A percentile compares a stretch with the other conserved stretches of the same genome.
Conservation (phyloP, 2,888 invertebrate species). For the Apodemia hepburni region DNA sequence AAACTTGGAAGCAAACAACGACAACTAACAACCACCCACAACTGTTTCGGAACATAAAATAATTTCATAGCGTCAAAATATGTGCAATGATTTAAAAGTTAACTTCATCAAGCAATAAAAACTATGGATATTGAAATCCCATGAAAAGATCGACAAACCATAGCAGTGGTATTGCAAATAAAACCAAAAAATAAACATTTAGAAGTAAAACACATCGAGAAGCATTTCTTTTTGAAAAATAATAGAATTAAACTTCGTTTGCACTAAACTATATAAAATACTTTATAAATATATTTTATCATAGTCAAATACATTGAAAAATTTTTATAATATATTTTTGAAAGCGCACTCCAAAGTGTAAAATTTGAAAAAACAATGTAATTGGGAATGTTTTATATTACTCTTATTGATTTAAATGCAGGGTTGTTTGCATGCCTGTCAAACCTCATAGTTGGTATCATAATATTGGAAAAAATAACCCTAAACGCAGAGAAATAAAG, state of each 20-base stretch:
- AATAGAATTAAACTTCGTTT: slow-evolving; percentile 38
- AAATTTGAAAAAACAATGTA: too few species aligned
- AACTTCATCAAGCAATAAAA: slow-evolving; percentile 55
- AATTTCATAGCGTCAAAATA: slow-evolving; percentile 68
- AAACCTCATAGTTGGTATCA: too few species aligned
- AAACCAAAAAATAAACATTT: slow-evolving; percentile 41
- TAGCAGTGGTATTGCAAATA: slow-evolving; percentile 37
- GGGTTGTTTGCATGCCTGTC: too few species aligned
- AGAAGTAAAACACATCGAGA: slow-evolving; percentile 73
- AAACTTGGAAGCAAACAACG: slow-evolving; percentile 76
- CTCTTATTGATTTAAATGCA: too few species aligned
- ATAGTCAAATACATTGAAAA: too few species aligned
- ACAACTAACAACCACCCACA: slow-evolving; percentile 72
- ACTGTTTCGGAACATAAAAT: slow-evolving; percentile 49
- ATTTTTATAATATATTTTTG: too few species aligned
- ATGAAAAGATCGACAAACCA: slow-evolving; percentile 51
- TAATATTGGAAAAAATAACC: too few species aligned
- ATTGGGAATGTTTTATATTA: too few species aligned
- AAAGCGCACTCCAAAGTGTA: too few species aligned
- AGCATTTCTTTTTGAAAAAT: slow-evolving; percentile 70
- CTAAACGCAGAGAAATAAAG: too few species aligned
- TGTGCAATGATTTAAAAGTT: slow-evolving; percentile 51
- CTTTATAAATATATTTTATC: too few species aligned
- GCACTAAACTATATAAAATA: too few species aligned
- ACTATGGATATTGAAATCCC: slow-evolving; percentile 55